Conservation (phyloP, 1,140 invertebrate genomes). For the Drosophila santomea region DNA sequence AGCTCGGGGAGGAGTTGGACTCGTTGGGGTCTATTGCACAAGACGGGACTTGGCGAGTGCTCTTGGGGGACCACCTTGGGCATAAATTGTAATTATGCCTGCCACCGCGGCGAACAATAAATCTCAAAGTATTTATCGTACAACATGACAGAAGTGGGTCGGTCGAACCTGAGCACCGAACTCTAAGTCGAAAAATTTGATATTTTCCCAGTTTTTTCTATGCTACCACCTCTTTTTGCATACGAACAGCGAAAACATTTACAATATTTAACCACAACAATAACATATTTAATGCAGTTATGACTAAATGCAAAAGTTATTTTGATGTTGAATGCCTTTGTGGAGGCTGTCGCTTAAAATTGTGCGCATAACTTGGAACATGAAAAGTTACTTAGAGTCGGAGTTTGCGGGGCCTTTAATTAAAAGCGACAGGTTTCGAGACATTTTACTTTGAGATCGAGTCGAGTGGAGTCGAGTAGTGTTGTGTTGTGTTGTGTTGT, state of each 20-base stretch:
- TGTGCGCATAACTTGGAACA: constrained; percentile 76
- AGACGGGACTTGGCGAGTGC: constrained; percentile 31
- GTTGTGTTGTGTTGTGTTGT: no score
- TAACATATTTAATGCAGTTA: constrained; percentile 77
- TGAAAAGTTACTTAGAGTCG: constrained; percentile 80
- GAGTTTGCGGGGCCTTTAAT: constrained; percentile 73
- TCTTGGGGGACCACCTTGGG: constrained; percentile 54
- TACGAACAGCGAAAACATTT: constrained; percentile 43
- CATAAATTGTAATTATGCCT: constrained; percentile 83
- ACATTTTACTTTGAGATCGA: constrained; percentile 56
- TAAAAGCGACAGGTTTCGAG: constrained; percentile 81
- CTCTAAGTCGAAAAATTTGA: constrained; percentile 19
- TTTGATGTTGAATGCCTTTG: constrained; percentile 50
- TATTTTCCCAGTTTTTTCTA: constrained; percentile 18
- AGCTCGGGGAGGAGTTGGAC: constrained; percentile 13
- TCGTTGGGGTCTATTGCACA: constrained; percentile 54
- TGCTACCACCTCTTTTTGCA: constrained; percentile 42
- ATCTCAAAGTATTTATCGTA: constrained; percentile 78
- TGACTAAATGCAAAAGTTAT: constrained; percentile 80
- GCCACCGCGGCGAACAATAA: constrained; percentile 77
- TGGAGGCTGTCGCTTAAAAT: constrained; percentile 74
- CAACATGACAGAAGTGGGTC: constrained; percentile 82
- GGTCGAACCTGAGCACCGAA: constrained; percentile 58
- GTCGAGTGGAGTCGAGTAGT: no score
- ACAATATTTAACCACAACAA: constrained; percentile 33